Evolutionary conservation across 2,888 invertebrate species (phyloP), one percentile per base, ranked within the genome.

Genomic region (Drosophila flavopinicola): DNA sequence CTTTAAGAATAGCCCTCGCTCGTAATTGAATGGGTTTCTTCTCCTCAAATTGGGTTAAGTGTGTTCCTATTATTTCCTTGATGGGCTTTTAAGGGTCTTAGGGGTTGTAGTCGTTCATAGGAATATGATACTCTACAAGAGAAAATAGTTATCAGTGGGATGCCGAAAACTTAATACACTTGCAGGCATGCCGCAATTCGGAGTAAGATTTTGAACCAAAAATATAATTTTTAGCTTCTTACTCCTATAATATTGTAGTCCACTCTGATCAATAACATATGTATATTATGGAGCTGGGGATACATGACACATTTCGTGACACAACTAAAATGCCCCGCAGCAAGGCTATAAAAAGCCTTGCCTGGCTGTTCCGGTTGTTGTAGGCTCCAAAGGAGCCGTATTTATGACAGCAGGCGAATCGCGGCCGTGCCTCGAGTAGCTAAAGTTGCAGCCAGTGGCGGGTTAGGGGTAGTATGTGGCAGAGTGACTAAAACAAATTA

Each of bases 11-110:
- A 1, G 1, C 25, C 63, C 59, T 59, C 63, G 45, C 11, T 47
- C 9, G 13, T 30, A 38, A 33, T 49, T 58, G 44, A 27, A 10
- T 57, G 20, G 24, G n/a, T 5, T 24, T 38, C 15, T 48, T n/a
- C 7, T 24, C 48, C 47, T 56, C 61, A 78, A 80, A 80, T 80
- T 72, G 75, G 79, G 79, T 80, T 80, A 80, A 80, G 74, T 80
- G 76, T 69, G 66, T 72, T 78, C 74, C 76, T 76, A 76, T 80
- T 76, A 78, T 76, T 75, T 75, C 39, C 53, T 44, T 39, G 54
- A 54, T 54, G 64, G 59, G 60, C 53, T 17, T 41, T n/a, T 17
- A 24, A 41, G 32, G 25, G 24, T 4, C 24, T 24, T 6, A 29
- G 27, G 13, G 25, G 10, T 9, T 13, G 9, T 1, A n/a, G 24